phyloP scores from a whole-genome alignment of 1,140 invertebrate species.

The Apis laboriosa region DNA sequence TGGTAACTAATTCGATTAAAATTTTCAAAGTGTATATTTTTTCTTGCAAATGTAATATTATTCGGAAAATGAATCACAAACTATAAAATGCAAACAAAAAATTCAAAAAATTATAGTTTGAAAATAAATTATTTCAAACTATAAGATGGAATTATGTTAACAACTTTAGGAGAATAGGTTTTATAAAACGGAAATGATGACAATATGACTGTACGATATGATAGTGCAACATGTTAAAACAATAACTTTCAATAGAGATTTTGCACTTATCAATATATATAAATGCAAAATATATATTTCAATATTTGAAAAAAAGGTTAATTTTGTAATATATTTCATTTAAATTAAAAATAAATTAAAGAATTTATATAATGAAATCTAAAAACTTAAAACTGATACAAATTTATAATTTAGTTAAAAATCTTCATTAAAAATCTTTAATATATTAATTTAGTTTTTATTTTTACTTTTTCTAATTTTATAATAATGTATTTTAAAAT shows the following conservation, averaged over 20 bases:
- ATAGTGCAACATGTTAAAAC: constrained; percentile 24
- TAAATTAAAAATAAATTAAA: too few species aligned
- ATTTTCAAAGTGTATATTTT: constrained; percentile 18
- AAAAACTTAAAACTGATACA: too few species aligned
- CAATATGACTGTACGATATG: constrained; percentile 18
- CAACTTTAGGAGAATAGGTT: constrained; percentile 16
- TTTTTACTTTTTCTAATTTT: too few species aligned
- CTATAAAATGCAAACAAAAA: constrained; percentile 19
- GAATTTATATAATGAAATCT: too few species aligned
- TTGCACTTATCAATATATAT: too few species aligned
- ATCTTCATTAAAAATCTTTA: too few species aligned
- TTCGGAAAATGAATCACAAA: constrained; percentile 32
- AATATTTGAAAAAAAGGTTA: too few species aligned
- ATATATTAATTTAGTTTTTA: too few species aligned
- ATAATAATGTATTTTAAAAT: too few species aligned
- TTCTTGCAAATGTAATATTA: background rate
- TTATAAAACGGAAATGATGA: constrained; percentile 37
- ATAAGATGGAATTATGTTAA: constrained; percentile 28
- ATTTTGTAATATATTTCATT: too few species aligned
- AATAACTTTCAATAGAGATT: constrained; percentile 3
- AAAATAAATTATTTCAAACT: constrained; percentile 34
- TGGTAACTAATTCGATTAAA: constrained; percentile 1
- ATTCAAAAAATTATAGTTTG: background rate
- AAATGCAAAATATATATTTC: too few species aligned
- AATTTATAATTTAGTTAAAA: too few species aligned